Evolutionary conservation across 2,888 invertebrate species (phyloP), one percentile per base, ranked within the genome.

Genomic region (Megamerina dolium): DNA sequence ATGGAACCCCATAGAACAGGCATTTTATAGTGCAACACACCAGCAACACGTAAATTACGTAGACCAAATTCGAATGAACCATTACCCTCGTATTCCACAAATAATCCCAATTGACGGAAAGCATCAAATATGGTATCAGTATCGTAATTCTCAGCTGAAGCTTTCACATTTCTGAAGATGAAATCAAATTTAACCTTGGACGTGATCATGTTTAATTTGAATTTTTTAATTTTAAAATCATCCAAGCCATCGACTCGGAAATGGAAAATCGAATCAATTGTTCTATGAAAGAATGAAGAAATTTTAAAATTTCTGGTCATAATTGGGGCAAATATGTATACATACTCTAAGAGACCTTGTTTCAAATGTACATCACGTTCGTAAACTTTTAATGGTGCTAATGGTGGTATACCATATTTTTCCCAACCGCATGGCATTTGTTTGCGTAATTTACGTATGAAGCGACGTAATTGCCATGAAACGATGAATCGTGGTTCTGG

Each of bases 351-450:
- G 39, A 61, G 51, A 34, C 59, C 55, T 31, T 51, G 53, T 41
- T 61, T 51, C 10, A 60, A 37, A 19, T 55, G 35, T 20, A 65
- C 5, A 26, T 53, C 39, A 4, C 45, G 45, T 12, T 63, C 60
- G 26, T 39, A 49, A 8, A 60, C 3, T 12, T 57, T 51, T 8
- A 62, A 40, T 4, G 67, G 67, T 2, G 64, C 66, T 51, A 67
- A 50, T 49, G 60, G 53, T 0, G 67, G 66, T 39, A 67, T 56
- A 9, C 61, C 65, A 31, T 50, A 32, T 5, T 51, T 23, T 1
- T 63, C 61, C 41, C 49, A 66, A 20, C 67, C 67, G 48, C 66
- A 66, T 16, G 57, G 51, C 66, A 67, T 66, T 35, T 65, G 55
- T 48, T 57, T 56, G 38, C 57, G 57, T n/a, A 56, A 2, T 37